Percentiles rank a stretch among this genome's conserved stretches.
phyloP scores from a whole-genome alignment of 2,888 invertebrate species.

The Trilocha varians region DNA sequence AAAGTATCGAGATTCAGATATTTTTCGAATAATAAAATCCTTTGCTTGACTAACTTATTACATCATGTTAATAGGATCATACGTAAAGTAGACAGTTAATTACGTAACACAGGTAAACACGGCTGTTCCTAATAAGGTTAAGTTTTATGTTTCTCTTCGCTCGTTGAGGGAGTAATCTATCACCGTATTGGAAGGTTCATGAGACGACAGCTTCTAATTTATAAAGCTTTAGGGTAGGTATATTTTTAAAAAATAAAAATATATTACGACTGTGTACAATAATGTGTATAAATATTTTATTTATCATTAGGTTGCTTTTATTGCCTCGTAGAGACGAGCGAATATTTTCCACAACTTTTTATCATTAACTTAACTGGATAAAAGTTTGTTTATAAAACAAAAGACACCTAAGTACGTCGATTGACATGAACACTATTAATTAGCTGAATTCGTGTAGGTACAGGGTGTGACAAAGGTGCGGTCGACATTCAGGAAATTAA shows the following conservation, averaged over 20 bases:
- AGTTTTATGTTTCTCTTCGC: slow-evolving; percentile 31
- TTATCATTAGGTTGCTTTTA: too few relatives aligned
- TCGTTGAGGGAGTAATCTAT: slow-evolving; percentile 42
- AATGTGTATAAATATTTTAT: too few relatives aligned
- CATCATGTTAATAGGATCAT: too few relatives aligned
- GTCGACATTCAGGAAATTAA: slow-evolving; percentile 67
- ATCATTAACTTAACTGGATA: not conserved
- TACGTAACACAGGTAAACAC: slow-evolving; percentile 34
- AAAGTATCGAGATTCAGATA: not conserved
- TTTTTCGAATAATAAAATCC: not conserved
- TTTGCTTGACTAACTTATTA: too few relatives aligned
- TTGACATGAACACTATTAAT: slow-evolving; percentile 63
- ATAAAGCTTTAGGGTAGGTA: too few relatives aligned
- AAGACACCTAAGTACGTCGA: slow-evolving; percentile 27
- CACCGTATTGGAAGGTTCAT: slow-evolving; percentile 24
- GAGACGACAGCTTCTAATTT: too few relatives aligned
- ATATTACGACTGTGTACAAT: too few relatives aligned
- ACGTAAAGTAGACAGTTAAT: slow-evolving; percentile 22
- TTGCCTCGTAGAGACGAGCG: too few relatives aligned
- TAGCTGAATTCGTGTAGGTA: slow-evolving; percentile 41
- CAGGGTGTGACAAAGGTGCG: slow-evolving; percentile 60
- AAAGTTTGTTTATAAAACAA: not conserved
- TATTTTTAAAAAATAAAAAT: too few relatives aligned
- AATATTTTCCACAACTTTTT: too few relatives aligned
- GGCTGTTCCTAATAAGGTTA: slow-evolving; percentile 29